Percentiles rank a stretch among this genome's conserved stretches.
phyloP scores from a whole-genome alignment of 2,888 invertebrate species.

The Phalangium opilio region DNA sequence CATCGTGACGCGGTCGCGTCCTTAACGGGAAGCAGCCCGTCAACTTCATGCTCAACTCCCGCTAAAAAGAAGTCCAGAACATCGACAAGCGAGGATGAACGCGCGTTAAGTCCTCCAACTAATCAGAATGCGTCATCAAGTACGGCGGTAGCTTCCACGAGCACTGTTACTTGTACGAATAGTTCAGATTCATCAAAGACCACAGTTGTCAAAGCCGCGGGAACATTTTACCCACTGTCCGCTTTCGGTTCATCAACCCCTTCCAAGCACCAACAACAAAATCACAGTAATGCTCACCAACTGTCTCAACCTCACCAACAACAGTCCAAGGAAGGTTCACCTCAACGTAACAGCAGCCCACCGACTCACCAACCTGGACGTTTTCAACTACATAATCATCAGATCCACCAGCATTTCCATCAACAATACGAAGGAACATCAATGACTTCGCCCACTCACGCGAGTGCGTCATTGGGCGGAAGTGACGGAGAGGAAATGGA shows the following conservation, averaged over 20 bases:
- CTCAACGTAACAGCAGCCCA: background rate
- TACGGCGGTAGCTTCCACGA: background rate
- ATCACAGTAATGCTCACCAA: no score
- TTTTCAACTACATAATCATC: constrained; percentile 4
- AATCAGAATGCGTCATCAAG: background rate
- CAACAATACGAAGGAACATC: no score
- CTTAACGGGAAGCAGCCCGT: background rate
- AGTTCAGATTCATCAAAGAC: constrained; percentile 9
- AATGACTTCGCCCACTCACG: no score
- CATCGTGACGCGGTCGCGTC: constrained; percentile 32
- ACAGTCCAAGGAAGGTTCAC: background rate
- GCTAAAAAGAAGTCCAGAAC: constrained; percentile 13
- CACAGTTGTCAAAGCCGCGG: constrained; percentile 70
- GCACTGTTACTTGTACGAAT: no score
- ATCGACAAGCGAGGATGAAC: constrained; percentile 10
- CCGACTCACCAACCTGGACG: background rate
- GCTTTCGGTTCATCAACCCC: constrained; percentile 29
- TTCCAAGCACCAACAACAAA: background rate
- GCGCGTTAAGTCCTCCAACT: constrained; percentile 7
- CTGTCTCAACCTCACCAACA: no score
- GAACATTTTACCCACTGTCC: constrained; percentile 77
- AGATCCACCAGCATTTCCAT: background rate
- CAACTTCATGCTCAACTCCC: constrained; percentile 5
- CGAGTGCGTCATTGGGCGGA: no score
- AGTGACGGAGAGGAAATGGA: background rate